A percentile compares a stretch with the other conserved stretches of the same genome.
phyloP scores from a whole-genome alignment of 2,113 vertebrate genomes.

The Grammomys surdaster region DNA sequence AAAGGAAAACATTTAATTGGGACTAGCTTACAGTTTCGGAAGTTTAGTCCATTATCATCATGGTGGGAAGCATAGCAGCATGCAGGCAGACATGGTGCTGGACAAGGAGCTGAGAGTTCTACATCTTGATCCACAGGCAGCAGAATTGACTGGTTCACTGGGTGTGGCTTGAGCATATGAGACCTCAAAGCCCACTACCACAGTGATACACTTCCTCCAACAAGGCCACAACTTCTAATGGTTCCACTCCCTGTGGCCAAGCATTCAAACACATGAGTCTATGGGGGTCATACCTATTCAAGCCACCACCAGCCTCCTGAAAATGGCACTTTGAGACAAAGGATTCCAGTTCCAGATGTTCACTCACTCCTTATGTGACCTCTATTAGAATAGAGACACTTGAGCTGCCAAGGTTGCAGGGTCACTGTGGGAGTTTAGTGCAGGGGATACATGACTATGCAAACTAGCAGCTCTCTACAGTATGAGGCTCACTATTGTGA shows the following conservation, averaged over 20 bases:
- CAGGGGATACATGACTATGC: not conserved
- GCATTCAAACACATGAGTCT: not conserved
- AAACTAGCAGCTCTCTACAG: not conserved
- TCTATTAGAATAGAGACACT: not conserved
- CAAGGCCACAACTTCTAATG: not conserved
- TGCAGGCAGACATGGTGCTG: not conserved
- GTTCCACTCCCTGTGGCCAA: not conserved
- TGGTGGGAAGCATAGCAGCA: not conserved
- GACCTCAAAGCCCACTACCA: not conserved
- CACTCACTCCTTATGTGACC: not conserved
- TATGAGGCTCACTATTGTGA: not conserved
- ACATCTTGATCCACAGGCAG: not conserved
- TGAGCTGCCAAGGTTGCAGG: not conserved
- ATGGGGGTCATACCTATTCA: not conserved
- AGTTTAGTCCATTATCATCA: not conserved
- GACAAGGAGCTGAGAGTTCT: not conserved
- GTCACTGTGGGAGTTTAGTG: not conserved
- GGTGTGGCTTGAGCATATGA: not conserved
- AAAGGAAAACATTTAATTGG: not conserved
- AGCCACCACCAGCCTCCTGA: not conserved
- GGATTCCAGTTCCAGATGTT: not conserved
- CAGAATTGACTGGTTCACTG: not conserved
- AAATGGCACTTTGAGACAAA: not conserved
- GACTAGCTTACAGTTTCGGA: not conserved
- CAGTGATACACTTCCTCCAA: not conserved